Percentiles rank a stretch among this genome's conserved stretches.
phyloP scores from a whole-genome alignment of 1,140 invertebrate genomes.

The Drosophila kikkawai region DNA sequence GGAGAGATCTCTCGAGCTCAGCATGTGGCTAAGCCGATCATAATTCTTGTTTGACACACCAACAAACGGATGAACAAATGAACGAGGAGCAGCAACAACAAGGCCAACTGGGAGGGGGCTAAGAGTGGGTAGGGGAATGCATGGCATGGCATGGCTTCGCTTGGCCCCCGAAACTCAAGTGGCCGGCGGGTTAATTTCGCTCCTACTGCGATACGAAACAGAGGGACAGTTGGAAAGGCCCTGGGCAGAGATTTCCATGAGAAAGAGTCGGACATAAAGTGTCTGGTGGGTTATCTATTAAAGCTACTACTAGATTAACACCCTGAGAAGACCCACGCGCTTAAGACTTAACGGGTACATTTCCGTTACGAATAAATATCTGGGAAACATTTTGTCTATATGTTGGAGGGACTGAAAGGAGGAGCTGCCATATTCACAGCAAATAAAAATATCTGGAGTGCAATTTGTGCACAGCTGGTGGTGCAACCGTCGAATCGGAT shows the following conservation, averaged over 20 bases:
- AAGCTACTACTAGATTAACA: constrained; percentile 79
- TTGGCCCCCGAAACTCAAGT: constrained; percentile 48
- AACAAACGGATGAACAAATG: constrained; percentile 84
- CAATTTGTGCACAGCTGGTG: constrained; percentile 82
- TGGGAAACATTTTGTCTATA: constrained; percentile 9
- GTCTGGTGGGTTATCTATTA: constrained; percentile 82
- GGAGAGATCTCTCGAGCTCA: constrained; percentile 65
- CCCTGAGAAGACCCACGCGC: constrained; percentile 41
- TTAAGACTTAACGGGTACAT: constrained; percentile 37
- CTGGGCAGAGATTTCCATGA: constrained; percentile 58
- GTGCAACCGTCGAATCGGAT: constrained; percentile 69
- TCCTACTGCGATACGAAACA: constrained; percentile 65
- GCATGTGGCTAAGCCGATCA: constrained; percentile 85
- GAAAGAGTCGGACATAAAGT: constrained; percentile 60
- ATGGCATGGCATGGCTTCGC: constrained; percentile 9
- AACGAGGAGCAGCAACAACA: constrained; percentile 73
- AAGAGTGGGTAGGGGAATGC: neutral
- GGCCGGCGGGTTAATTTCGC: constrained; percentile 71
- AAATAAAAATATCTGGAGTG: constrained; percentile 83
- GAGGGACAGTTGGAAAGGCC: constrained; percentile 6
- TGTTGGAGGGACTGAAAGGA: constrained; percentile 13
- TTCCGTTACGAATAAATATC: constrained; percentile 49
- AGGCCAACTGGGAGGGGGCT: constrained; percentile 23
- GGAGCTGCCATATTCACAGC: constrained; percentile 73
- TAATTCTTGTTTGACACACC: constrained; percentile 85